These are phyloP conservation scores for Baryphthengus martii DNA, from an alignment of 2,113 vertebrate species.

Conservation along the genomic window DNA sequence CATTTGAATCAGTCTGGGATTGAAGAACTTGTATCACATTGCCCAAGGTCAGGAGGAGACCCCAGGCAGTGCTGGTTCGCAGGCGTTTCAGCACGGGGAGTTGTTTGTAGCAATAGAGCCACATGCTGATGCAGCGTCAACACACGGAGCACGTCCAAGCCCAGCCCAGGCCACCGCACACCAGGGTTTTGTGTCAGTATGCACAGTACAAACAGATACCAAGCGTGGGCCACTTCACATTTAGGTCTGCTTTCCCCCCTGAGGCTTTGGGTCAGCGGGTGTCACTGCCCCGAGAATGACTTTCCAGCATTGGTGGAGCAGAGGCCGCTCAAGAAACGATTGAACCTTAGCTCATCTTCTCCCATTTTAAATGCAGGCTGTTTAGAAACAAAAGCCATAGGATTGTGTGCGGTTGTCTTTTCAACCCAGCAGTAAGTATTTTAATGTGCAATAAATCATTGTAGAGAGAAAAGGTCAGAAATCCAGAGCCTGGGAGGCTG, in stretches of 20 bases:
- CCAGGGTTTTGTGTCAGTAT: not conserved
- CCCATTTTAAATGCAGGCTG: not conserved
- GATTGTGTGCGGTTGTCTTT: not conserved
- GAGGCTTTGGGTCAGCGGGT: rapidly evolving
- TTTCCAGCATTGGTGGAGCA: not conserved
- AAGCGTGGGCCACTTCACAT: not conserved
- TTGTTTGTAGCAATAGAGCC: not conserved
- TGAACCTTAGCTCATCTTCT: not conserved
- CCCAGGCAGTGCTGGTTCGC: not conserved
- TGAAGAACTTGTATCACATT: not conserved
- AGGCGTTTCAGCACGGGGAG: rapidly evolving
- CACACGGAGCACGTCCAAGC: rapidly evolving
- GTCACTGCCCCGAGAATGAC: not conserved
- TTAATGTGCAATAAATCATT: not conserved
- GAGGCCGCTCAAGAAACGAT: not conserved
- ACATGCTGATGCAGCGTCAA: rapidly evolving
- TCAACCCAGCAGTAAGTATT: not conserved
- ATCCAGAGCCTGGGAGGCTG: not conserved
- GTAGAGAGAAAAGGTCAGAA: not conserved
- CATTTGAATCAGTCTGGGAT: not conserved
- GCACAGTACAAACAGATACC: not conserved
- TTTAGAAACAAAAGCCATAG: not conserved
- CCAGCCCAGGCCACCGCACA: not conserved
- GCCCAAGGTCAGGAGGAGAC: not conserved
- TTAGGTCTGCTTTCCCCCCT: not conserved